Conservation (phyloP, 2,888 invertebrate genomes). For the Drosophila yooni region DNA sequence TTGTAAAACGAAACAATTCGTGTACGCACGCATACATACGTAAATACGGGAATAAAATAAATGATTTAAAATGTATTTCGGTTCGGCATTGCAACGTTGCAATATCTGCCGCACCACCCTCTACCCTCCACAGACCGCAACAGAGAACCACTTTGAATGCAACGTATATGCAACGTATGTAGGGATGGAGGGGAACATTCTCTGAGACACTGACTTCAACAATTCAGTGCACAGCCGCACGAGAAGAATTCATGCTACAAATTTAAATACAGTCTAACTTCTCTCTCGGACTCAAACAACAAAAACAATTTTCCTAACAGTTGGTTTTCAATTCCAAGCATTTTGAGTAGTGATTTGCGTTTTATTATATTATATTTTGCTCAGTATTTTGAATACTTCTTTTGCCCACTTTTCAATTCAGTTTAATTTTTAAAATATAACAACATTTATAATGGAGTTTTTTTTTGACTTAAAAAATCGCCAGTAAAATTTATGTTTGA, state of each 20-base stretch:
- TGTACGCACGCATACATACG: conserved; percentile 16
- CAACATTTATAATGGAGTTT: background rate
- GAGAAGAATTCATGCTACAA: background rate
- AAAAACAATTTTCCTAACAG: background rate
- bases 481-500: background rate
- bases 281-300: background rate
- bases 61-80: conserved; percentile 73
- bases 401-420: background rate
- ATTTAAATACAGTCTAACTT: background rate
- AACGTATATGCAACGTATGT: conserved; percentile 33
- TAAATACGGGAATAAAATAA: conserved; percentile 43
- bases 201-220: conserved; percentile 32
- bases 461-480: background rate
- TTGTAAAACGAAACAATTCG: conserved; percentile 61
- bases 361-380: background rate
- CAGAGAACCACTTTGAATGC: conserved; percentile 61
- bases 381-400: background rate
- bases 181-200: conserved; percentile 9
- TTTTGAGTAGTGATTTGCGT: background rate
- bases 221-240: conserved; percentile 4
- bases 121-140: background rate
- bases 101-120: conserved; percentile 46
- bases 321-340: background rate
- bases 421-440: background rate
- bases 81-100: conserved; percentile 47